Percentiles rank a stretch among this genome's conserved stretches.
Conservation (phyloP, 2,888 invertebrate genomes). For the Habrosyne pyritoides region DNA sequence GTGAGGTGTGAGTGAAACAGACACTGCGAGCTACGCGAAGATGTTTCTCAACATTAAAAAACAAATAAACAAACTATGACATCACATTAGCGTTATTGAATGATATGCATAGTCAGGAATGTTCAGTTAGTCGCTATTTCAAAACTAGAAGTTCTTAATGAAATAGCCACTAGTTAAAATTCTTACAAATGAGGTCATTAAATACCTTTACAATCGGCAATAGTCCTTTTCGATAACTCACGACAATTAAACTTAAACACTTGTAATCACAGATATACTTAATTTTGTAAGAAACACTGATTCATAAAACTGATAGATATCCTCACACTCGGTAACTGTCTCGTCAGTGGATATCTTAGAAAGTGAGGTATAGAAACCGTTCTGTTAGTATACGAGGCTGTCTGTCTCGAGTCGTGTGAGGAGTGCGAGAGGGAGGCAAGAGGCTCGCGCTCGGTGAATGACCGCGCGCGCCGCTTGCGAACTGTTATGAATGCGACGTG, state of each 20-base stretch:
- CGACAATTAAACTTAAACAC: not conserved
- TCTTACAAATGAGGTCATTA: not conserved
- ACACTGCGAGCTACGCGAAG: not conserved
- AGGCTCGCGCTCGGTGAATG: slow-evolving; percentile 1
- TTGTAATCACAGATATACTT: not conserved
- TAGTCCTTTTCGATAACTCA: not conserved
- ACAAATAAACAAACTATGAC: not conserved
- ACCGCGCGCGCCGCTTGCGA: not conserved
- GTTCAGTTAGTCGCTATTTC: not conserved
- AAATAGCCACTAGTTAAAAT: not conserved
- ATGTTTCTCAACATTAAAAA: not conserved
- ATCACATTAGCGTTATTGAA: not conserved
- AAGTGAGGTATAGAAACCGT: not conserved
- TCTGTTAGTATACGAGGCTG: not conserved
- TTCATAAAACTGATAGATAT: not conserved
- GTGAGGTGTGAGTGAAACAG: not conserved
- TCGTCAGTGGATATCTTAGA: not conserved
- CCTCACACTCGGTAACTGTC: not conserved
- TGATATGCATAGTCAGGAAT: not conserved
- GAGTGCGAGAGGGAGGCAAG: not conserved
- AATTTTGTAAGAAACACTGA: not conserved
- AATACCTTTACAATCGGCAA: not conserved
- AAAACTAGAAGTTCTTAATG: not conserved
- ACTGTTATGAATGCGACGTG: not conserved
- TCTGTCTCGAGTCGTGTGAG: not conserved